Base-by-base conservation (phyloP, 2,888 invertebrate species). In the Dioctria rufipes region DNA sequence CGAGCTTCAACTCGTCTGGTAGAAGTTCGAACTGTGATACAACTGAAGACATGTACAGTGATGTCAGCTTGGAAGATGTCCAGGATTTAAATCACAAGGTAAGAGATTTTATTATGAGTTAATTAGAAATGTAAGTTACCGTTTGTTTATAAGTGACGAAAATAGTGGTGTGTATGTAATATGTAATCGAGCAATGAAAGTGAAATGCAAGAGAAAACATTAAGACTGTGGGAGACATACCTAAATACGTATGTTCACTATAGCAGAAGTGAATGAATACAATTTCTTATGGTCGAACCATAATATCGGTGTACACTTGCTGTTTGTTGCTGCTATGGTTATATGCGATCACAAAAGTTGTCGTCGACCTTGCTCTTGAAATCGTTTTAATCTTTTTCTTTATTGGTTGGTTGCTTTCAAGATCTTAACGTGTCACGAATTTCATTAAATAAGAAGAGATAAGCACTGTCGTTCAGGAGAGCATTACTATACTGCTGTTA, bases 61-160 rank as follows among this genome's bases (percentile, higher is more conserved):
- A 98, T 91, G 96, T 95, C 80, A 96, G 96, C 84, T 90, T 97
- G 84, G 97, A 98, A 88, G 97, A 97, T 90, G 95, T 98, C 81
- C 94, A 96, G 90, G 97, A 97, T 90, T 93, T 98, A 87, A 97
- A 95, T 90, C 96, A 97, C 89, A 96, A 96, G 94, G 98, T 97
- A 81, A 87, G 88, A 85, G 40, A 25, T 25, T 25, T 25, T 40
- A 43, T n/a, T 37, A 39, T 11, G 58, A 11, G 11, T 25, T 25
- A 25, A 25, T 25, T 25, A 25, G 25, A 25, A 25, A 25, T 25
- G 25, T 25, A 25, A 25, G 25, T 25, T 25, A 25, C 25, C 25
- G 25, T 25, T 25, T 25, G 25, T 25, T 25, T 25, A 25, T 25
- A 25, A 25, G 25, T 25, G 25, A 25, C 25, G 25, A 46, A 46